A percentile compares a stretch with the other conserved stretches of the same genome.
phyloP scores from a whole-genome alignment of 2,113 vertebrate genomes.

The Lota lota region DNA sequence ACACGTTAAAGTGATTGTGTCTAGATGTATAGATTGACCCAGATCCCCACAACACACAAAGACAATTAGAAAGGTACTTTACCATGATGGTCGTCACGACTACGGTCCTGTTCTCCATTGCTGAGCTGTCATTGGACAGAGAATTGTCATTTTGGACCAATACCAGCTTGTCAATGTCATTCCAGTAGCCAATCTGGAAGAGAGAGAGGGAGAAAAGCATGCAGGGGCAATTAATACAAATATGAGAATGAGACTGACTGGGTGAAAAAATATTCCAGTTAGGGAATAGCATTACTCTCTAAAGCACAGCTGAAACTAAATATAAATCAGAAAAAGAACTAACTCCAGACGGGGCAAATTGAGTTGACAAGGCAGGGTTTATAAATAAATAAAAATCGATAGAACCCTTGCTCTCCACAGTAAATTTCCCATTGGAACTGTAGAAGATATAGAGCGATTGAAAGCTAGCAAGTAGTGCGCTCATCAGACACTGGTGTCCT shows the following conservation, averaged over 20 bases:
- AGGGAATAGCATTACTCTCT: not conserved
- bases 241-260: slow-evolving; percentile 4
- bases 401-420: not conserved
- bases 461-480: slow-evolving; percentile 15
- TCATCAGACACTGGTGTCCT: slow-evolving; percentile 39
- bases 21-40: no score
- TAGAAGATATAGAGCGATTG: slow-evolving; percentile 39
- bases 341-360: slow-evolving; percentile 1
- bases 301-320: no score
- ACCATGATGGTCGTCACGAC: slow-evolving; percentile 98
- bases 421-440: slow-evolving; percentile 56
- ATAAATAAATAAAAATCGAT: no score
- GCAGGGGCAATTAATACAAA: not conserved
- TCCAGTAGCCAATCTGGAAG: slow-evolving; percentile 92
- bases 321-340: slow-evolving; percentile 10
- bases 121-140: slow-evolving; percentile 87
- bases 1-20: not conserved
- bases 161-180: slow-evolving; percentile 95
- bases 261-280: not conserved
- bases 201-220: not conserved
- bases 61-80: slow-evolving; percentile 70
- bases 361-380: no score
- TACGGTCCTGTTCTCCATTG: slow-evolving; percentile 92
- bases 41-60: not conserved
- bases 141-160: slow-evolving; percentile 90